Evolutionary conservation across 2,113 vertebrate genomes (phyloP), one percentile per base, ranked within the genome.

Genomic region (human (Homo sapiens)): DNA sequence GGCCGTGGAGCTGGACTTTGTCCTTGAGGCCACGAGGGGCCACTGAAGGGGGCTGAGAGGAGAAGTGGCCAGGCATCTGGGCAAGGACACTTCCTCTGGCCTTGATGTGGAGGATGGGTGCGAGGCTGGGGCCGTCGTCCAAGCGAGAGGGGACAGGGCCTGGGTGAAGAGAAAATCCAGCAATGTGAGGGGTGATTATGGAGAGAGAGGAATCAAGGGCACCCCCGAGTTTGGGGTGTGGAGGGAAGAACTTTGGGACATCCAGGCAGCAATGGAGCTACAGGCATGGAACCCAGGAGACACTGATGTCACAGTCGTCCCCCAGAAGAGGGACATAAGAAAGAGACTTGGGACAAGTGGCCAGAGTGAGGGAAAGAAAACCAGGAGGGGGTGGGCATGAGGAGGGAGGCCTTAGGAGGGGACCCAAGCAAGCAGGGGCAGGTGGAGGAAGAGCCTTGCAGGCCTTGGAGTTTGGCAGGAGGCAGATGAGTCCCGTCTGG

Each of bases 1-100:
- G 85, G 78, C 35, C 35, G 1, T 93, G 18, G 20, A 94, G 82
- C 35, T 18, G 73, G n/a, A 97, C 87, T 96, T 89, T 82, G 83
- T 85, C 70, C 93, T 96, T 72, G 50, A 95, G 83, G 90, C 90
- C 38, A 22, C 90, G 50, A 30, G 22, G 50, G 59, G 48, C 80
- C 45, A 66, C 12, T 72, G 91, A 90, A 94, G 70, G 50, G 78
- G 57, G 30, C 45, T 57, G 38, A 30, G 27, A 52, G 38, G 72
- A 75, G 66, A 27, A 83, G 20, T 30, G 12, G 16, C 45, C 73
- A 8, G 52, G 68, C 61, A 6, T 83, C 76, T 20, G 45, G n/a
- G 40, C 89, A 43, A 25, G 23, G 59, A 92, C 73, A 95, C 7
- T 83, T 7, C 8, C 32, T 30, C 55, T 45, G 48, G 75, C 85